Conservation (phyloP, 2,113 vertebrate genomes). For the Nyctibius bracteatus region DNA sequence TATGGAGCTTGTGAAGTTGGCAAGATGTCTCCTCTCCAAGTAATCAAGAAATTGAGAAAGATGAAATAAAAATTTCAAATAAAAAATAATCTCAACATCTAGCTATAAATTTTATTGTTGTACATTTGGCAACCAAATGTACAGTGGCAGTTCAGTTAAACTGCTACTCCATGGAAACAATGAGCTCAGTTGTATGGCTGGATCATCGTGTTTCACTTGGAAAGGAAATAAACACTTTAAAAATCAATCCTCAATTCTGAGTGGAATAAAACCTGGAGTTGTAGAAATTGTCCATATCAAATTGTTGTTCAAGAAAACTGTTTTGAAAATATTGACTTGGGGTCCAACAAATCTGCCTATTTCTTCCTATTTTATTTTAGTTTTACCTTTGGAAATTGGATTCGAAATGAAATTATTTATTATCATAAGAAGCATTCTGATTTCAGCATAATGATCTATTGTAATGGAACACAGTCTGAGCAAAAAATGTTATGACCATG, state of each 20-base stretch:
- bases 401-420: not conserved
- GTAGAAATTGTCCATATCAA: not conserved
- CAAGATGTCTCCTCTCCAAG: not conserved
- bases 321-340: not conserved
- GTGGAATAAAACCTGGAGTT: not conserved
- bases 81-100: not conserved
- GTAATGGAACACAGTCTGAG: not conserved
- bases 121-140: not conserved
- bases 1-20: not conserved
- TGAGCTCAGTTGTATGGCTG: not conserved
- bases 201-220: not conserved
- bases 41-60: not conserved
- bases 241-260: not conserved
- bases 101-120: not conserved
- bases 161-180: not conserved
- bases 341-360: not conserved
- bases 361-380: not conserved
- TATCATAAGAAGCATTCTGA: not conserved
- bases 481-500: not conserved
- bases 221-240: not conserved
- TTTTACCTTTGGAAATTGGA: not conserved
- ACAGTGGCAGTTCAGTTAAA: not conserved
- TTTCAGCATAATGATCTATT: not conserved
- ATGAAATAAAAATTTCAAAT: not conserved
- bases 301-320: not conserved